Conservation (phyloP, 2,113 vertebrate species). For the Acanthisitta chloris region DNA sequence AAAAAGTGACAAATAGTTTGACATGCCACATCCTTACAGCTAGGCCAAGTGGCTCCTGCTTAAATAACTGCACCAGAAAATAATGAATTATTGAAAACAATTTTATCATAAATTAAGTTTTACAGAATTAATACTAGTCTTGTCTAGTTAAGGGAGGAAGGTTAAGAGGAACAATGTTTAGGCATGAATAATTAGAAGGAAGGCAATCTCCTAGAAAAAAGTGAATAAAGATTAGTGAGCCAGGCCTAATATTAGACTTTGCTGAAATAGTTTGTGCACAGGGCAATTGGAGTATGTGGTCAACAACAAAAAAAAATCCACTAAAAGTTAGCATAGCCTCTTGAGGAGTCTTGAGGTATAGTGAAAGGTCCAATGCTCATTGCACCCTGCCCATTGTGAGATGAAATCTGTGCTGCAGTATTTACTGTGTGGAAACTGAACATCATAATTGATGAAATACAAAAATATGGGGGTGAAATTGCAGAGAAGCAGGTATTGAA, state of each 20-base stretch:
- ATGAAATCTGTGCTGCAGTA: background rate
- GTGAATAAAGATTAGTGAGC: background rate
- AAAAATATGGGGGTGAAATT: background rate
- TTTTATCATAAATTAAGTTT: background rate
- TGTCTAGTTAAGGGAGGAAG: background rate
- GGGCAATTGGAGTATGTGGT: background rate
- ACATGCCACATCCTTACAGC: background rate
- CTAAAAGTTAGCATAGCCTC: background rate
- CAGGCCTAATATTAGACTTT: background rate
- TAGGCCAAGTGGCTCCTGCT: background rate
- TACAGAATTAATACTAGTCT: background rate
- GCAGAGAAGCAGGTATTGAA: background rate
- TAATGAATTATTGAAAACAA: background rate
- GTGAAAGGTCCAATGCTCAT: background rate
- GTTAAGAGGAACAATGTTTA: background rate
- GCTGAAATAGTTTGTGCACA: background rate
- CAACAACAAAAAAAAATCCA: background rate
- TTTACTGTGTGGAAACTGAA: background rate
- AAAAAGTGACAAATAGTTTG: background rate
- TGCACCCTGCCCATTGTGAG: background rate
- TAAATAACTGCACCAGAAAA: background rate
- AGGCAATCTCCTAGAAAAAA: background rate
- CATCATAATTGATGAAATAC: background rate
- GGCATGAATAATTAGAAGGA: background rate
- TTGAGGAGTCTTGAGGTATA: background rate